Evolutionary conservation across 2,888 invertebrate species (phyloP), one percentile per base, ranked within the genome.

Genomic region (Sinhomidia bicolor): DNA sequence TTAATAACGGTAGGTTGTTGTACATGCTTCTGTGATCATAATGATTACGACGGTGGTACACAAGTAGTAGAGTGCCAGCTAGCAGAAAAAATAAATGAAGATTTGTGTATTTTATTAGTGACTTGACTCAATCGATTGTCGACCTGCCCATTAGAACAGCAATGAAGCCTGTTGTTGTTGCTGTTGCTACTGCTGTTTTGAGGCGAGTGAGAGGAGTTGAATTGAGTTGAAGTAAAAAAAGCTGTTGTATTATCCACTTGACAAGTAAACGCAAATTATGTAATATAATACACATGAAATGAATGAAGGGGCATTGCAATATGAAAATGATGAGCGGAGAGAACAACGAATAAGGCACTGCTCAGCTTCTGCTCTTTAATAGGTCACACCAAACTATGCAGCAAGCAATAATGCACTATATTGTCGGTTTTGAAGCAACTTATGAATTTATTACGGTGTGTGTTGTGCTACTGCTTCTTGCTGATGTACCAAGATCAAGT

Each of bases 271-370:
- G 47, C 12, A 78, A 54, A 78, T 29, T 51, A 44, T 44, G 4
- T 36, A 32, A 36, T 36, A 17, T 26, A 9, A 41, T 23, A 29
- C 1, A n/a, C 3, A 36, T 14, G 1, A 23, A 36, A 68, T 68
- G 68, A 36, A 32, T 68, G 20, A 36, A 57, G 9, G 57, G 10
- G 20, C 57, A n/a, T 7, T 47, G 47, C 36, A 36, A 36, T 36
- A 47, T 62, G 36, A 17, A 7, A 6, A 51, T 68, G 51, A 82
- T 68, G 68, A 68, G 68, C 68, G 20, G 51, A 51, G 29, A 51
- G n/a, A n/a, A n/a, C n/a, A n/a, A 57, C 20, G 68, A 82, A 62
- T 62, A 32, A 80, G 32, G 60, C 60, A 60, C 20, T 68, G 4
- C n/a, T 51, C 4, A 10, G 14, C 51, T 44, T 4, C 2, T 41